Evolutionary conservation across 2,888 invertebrate genomes (phyloP), one percentile per base, ranked within the genome.

Genomic region (Patella ulyssiponensis): DNA sequence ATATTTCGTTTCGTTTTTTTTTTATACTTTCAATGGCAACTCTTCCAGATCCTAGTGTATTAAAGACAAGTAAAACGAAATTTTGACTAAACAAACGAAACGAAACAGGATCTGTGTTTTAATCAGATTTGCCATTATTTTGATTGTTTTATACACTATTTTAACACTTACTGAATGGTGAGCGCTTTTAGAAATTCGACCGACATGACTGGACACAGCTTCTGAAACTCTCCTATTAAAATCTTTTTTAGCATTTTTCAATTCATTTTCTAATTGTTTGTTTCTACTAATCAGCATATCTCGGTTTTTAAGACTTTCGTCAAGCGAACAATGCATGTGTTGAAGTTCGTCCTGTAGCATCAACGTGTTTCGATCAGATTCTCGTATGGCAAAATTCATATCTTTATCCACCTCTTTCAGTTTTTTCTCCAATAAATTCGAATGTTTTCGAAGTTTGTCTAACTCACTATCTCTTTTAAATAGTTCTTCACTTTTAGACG

Each of bases 181-280:
- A 12, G 23, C 64, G 23, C 64, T 64, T 64, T 64, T 64, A 20
- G 64, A 20, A 64, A 64, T 20, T 64, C 64, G 20, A 4, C 64
- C 73, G 17, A 33, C 64, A 53, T 44, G 23, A 58, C 17, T 75
- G 70, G 58, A 75, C 23, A 85, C 85, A 53, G 85, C 83, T 73
- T 87, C 87, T 17, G 86, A 80, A 33, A 87, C 83, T 77, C 87
- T 86, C 78, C 84, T 85, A 74, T 85, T 85, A 79, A 88, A 86
- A 77, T 89, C 88, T 80, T 83, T 85, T 80, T 83, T 86, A 33
- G 90, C 77, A n/a, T 81, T 74, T 77, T 86, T 86, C 23, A 90
- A 75, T 53, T 91, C 91, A 7, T 74, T 76, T 79, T 91, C 90
- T 76, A 90, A 82, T 77, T 87, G 88, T 82, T 86, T 87, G 77